Evolutionary conservation across 2,797 vertebrate species (phyloP), one percentile per base, ranked within the genome.

Genomic region (Enteromius paludinosus): DNA sequence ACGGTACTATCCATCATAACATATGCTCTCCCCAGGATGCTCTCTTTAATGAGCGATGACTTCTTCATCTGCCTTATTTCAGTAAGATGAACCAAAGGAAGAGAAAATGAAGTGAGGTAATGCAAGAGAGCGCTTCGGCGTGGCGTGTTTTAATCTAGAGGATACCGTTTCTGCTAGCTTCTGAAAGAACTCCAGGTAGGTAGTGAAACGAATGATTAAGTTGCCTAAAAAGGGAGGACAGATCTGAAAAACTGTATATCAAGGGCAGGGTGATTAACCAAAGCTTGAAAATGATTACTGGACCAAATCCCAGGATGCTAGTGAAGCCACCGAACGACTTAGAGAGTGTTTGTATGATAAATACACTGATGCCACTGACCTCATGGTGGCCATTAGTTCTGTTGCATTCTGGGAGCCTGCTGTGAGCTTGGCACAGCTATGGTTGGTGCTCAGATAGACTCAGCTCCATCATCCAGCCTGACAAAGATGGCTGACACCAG

Each of bases 11-110:
- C 94, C 94, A 95, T 95, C 95, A 95, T 93, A 94, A 93, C 95
- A 95, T 94, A 95, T 95, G 94, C 92, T 95, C 94, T 94, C 94
- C 93, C 94, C 94, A 92, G 94, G 95, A 94, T 89, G 93, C 94
- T 93, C 90, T 93, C 90, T 92, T 92, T 95, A 95, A 95, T 95
- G 94, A 95, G 92, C 89, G 93, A 95, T 95, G 93, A 86, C 80
- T 87, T 88, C 87, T 89, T 87, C 87, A 87, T 89, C 61, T 56
- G 38, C 81, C 83, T 87, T 87, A 89, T 86, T 89, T 88, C 41
- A 62, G 84, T 83, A 88, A 85, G 86, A 90, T 87, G 77, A 87
- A 87, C 77, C 64, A 30, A 81, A 84, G 81, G 65, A 79, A 81
- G 75, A 72, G 72, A 56, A 78, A 52, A 10, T 73, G 9, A 70